These are phyloP conservation scores for Cynaeus angustus DNA, from an alignment of 2,888 invertebrate genomes.

Conservation along the genomic window DNA sequence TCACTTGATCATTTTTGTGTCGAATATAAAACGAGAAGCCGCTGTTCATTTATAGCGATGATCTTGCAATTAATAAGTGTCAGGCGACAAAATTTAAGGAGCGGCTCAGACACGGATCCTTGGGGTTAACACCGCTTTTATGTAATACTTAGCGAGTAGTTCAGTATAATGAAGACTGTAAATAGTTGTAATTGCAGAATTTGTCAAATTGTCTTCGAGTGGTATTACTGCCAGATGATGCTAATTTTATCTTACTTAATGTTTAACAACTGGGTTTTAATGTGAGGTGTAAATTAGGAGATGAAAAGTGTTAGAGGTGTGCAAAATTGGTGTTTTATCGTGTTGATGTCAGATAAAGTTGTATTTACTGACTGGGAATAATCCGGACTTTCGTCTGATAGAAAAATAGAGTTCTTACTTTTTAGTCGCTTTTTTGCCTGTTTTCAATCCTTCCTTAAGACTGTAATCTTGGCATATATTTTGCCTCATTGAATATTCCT, in stretches of 20 bases:
- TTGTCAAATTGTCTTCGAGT: not conserved
- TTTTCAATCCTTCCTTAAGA: no score
- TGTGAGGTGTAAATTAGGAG: not conserved
- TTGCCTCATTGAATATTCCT: no score
- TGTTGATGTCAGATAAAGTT: no score
- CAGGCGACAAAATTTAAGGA: slow-evolving; percentile 7
- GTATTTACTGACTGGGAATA: no score
- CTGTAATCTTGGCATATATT: no score
- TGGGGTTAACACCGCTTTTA: slow-evolving; percentile 9
- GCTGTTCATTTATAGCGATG: slow-evolving; percentile 19
- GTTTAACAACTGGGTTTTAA: not conserved
- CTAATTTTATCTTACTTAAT: slow-evolving; percentile 1
- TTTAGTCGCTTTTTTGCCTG: no score
- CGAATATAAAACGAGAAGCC: slow-evolving; percentile 16
- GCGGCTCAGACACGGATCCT: slow-evolving; percentile 10
- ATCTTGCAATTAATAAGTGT: slow-evolving; percentile 19
- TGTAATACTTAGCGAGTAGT: not conserved
- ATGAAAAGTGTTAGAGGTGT: not conserved
- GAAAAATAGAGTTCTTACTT: no score
- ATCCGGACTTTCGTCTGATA: no score
- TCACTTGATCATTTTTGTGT: slow-evolving; percentile 19
- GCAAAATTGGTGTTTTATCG: not conserved
- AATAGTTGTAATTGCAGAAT: not conserved
- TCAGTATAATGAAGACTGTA: not conserved
- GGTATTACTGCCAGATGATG: not conserved